Evolutionary conservation across 2,797 vertebrate genomes (phyloP), one percentile per base, ranked within the genome.

Genomic region (Falco concolor): DNA sequence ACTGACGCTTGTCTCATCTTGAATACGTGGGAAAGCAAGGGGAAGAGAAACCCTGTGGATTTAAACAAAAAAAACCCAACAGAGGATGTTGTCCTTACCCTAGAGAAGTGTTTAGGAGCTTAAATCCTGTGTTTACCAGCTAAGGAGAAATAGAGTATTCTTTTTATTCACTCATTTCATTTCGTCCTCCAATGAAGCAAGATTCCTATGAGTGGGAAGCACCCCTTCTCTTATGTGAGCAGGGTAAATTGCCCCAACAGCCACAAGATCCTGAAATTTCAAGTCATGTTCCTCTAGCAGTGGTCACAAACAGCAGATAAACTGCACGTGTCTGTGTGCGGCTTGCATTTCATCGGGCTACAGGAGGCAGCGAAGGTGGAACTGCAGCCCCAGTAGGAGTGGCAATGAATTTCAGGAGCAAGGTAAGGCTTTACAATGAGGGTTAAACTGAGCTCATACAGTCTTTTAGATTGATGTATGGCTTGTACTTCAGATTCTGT

Each of bases 1-100:
- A 36, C 47, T 96, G 88, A 84, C 93, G 86, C 86, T 87, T 90
- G 75, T 86, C 67, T 93, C 85, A 57, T 93, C 76, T 65, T 61
- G 30, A 87, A 67, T 76, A 67, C 0, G 2, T 87, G 90, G 91
- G 68, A 87, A 82, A 73, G 56, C 63, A 44, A 76, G 30, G 9
- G 36, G 38, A 68, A 84, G 28, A 87, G 30, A 80, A 81, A 32
- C 50, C 50, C 50, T 65, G 50, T 68, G 67, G 70, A 75, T 80
- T 92, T 38, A 24, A 67, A 44, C 47, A 60, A 45, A 38, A 49
- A 32, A 70, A 28, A 3, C 5, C 5, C 19, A 72, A 16, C 27
- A 64, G 53, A 80, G 40, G 50, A 57, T 89, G n/a, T 84, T 78
- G 38, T 49, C 40, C 38, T 76, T 89, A 79, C 56, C 32, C 44